Evolutionary conservation across 35 echinoderm and acorn worm species (phyloP), one percentile per base, ranked within the genome.

Genomic region (Hemicentrotus pulcherrimus): DNA sequence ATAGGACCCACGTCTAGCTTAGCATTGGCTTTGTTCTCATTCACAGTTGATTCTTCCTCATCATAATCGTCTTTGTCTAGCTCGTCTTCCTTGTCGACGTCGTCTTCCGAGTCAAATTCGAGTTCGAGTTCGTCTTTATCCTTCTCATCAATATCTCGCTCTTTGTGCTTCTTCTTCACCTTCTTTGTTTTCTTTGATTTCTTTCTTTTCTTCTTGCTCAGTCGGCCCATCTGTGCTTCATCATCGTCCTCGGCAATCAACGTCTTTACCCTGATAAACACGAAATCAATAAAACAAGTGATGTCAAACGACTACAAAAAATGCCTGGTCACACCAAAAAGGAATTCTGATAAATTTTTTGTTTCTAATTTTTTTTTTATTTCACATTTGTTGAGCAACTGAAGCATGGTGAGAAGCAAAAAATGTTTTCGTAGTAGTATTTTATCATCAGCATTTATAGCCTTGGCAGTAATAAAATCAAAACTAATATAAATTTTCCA

Each of bases 21-120:
- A 28, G 91, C 45, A 47, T 93, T 93, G 46, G 91, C 91, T 93
- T 93, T 93, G 48, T 93, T 93, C 48, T 93, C 91, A 31, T 47
- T 93, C 0, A n/a, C 28, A 0, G 22, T 58, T 15, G 30, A 8
- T 18, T 93, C 91, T 31, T 93, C 91, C 45, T 93, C 91, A 12
- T 93, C 91, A 33, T 90, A 33, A 5, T 90, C 88, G n/a, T 93
- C 16, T 31, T 93, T 93, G 15, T 47, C 91, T 32, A 18, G 14
- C 18, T 93, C 6, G 30, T 93, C 91, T 30, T 7, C 48, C 9
- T 93, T 58, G 48, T 93, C 91, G 48, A 18, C 10, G 14, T 93
- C 91, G 18, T 93, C 48, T 31, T 93, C 91, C 13, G 46, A 30
- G 48, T 47, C 91, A 4, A 58, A 2, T n/a, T 93, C 91, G 46